Base-by-base conservation (phyloP, 2,113 vertebrate genomes). In the Donacobius atricapilla region DNA sequence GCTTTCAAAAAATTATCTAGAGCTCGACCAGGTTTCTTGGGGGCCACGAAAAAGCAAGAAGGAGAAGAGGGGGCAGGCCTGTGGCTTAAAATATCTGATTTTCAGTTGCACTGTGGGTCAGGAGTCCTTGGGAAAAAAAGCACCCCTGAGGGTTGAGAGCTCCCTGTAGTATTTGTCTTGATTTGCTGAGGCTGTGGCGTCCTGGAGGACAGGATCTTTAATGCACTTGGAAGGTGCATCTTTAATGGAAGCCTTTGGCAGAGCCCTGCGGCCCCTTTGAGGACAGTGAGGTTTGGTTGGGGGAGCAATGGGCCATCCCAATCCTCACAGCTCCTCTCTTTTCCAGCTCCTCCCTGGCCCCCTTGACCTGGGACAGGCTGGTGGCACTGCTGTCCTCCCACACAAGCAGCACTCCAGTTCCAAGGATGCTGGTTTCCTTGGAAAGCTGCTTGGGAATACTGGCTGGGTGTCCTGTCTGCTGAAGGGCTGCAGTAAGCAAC, bases 11-110 rank as follows among this genome's bases (percentile, higher is more conserved):
- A 80, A 50, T 61, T 84, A n/a, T 54, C 91, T 83, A 77, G 80
- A 91, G 89, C 93, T 96, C 65, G 19, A n/a, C 66, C 71, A 70
- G 47, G 44, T 83, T 94, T 96, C 95, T 69, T 93, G 84, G 75
- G 93, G 22, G 13, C 60, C 76, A 56, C 0, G 0, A 15, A 45
- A 89, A 87, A 81, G 53, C 27, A 48, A 81, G 61, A 35, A 71
- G 37, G 33, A 45, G 40, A 23, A 63, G 73, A 75, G 15, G 9
- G 21, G 47, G 3, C 14, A 65, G 40, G 44, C 3, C 23, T 50
- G 42, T 72, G 48, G 28, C 39, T 73, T 48, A 40, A 90, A 88
- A 71, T 7, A 53, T 1, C 68, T 56, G 20, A 37, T 33, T 84
- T 84, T 81, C 24, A 31, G 51, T 39, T 35, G 51, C 16, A n/a